These are phyloP conservation scores for Campoplex capitator DNA, from an alignment of 2,888 invertebrate genomes.

Conservation along the genomic window DNA sequence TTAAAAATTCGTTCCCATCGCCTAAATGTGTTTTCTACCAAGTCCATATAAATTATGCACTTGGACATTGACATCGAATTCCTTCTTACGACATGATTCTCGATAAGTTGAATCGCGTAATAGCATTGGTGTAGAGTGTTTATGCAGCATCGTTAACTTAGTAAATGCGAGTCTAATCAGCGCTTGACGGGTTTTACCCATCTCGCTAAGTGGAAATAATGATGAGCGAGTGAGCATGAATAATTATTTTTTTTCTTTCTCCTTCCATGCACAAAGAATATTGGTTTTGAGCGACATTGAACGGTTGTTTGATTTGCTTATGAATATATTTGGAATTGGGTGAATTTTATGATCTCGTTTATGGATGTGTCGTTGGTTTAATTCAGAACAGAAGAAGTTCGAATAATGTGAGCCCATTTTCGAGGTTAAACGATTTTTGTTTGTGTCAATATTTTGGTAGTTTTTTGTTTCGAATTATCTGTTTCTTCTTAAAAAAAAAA, in stretches of 20 bases:
- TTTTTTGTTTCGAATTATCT: no score
- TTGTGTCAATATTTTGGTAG: background rate
- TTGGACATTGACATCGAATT: background rate
- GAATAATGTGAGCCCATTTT: background rate
- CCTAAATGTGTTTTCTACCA: background rate
- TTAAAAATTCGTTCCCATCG: background rate
- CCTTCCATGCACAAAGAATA: background rate
- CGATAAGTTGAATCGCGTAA: background rate
- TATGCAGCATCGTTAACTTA: background rate
- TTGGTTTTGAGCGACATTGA: background rate
- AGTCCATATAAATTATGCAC: background rate
- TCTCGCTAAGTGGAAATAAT: background rate
- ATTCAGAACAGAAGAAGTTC: background rate
- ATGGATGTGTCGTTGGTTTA: background rate
- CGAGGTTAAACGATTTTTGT: background rate
- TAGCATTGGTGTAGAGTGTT: background rate
- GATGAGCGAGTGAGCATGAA: background rate
- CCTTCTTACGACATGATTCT: background rate
- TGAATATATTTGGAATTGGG: background rate
- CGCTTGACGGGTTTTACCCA: constrained; percentile 19
- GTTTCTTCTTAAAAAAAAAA: background rate
- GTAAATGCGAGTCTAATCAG: background rate
- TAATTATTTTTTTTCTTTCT: background rate
- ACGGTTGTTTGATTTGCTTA: background rate
- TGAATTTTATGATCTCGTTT: background rate